Conservation (phyloP, 2,888 invertebrate species). For the Caenorhabditis angaria region DNA sequence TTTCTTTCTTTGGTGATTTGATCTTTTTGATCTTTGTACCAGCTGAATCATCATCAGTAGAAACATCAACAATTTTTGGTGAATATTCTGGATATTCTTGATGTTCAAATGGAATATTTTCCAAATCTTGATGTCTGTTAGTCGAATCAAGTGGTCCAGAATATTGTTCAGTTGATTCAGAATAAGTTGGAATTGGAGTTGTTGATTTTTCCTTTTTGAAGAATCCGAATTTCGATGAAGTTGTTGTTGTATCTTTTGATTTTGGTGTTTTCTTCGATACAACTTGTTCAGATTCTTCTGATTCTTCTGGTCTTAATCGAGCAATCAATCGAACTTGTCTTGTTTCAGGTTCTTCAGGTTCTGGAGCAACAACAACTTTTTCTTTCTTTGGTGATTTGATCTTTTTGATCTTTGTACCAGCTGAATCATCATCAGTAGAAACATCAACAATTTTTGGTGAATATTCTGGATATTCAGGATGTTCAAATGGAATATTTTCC, state of each 20-base stretch:
- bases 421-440: too few relatives aligned
- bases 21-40: too few relatives aligned
- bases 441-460: too few relatives aligned
- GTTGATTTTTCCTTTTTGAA: background rate
- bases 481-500: slow-evolving; percentile 26
- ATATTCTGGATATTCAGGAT: slow-evolving; percentile 16
- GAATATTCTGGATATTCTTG: slow-evolving; percentile 16
- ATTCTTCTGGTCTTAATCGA: slow-evolving; percentile 7
- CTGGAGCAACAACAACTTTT: background rate
- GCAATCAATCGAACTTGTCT: slow-evolving; percentile 14
- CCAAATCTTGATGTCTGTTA: slow-evolving; percentile 24
- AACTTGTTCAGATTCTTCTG: slow-evolving; percentile 8
- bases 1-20: too few relatives aligned
- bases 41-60: too few relatives aligned
- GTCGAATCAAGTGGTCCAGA: slow-evolving; percentile 28
- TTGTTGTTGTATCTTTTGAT: slow-evolving; percentile 12
- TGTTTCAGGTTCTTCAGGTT: slow-evolving; percentile 17
- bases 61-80: too few relatives aligned
- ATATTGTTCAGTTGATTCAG: slow-evolving; percentile 14
- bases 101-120: slow-evolving; percentile 23
- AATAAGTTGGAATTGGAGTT: slow-evolving; percentile 8
- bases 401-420: too few relatives aligned
- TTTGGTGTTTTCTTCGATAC: slow-evolving; percentile 9
- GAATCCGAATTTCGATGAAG: slow-evolving; percentile 18
- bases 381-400: slow-evolving; percentile 21